Evolutionary conservation across 2,113 vertebrate genomes (phyloP).

Genomic region (Trogon melanurus): DNA sequence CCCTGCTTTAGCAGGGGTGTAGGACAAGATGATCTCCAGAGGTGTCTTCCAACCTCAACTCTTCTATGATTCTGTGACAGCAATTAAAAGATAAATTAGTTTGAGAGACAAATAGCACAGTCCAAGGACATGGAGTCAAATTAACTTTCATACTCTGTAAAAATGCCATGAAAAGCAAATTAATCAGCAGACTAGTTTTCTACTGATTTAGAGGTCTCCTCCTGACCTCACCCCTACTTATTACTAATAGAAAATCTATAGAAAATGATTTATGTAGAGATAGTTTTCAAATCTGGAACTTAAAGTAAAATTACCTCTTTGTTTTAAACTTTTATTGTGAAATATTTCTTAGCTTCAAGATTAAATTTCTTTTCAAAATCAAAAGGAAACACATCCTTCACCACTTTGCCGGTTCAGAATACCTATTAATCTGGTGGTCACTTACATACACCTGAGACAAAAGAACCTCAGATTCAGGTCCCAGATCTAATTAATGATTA

Average conservation of each 20-base stretch:
- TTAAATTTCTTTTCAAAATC: neutral
- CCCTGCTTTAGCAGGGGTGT: neutral
- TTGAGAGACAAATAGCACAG: neutral
- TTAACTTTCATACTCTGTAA: neutral
- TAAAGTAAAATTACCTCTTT: neutral
- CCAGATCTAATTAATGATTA: constrained; percentile 43
- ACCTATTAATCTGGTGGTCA: constrained; percentile 3
- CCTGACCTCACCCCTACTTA: neutral
- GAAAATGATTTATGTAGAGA: neutral
- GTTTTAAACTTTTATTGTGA: neutral
- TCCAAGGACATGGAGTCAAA: constrained; percentile 4
- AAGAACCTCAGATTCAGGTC: neutral
- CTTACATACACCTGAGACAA: neutral
- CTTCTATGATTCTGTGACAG: neutral
- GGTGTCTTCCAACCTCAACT: neutral
- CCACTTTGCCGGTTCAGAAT: neutral
- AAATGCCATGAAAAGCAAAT: neutral
- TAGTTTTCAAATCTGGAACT: neutral
- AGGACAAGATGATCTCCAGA: neutral
- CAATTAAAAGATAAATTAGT: neutral
- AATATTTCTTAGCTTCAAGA: neutral
- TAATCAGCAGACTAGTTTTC: neutral
- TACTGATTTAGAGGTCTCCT: neutral
- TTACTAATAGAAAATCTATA: neutral
- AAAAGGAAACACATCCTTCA: neutral